phyloP scores from a whole-genome alignment of 2,888 invertebrate genomes.

The Tineola bisselliella region DNA sequence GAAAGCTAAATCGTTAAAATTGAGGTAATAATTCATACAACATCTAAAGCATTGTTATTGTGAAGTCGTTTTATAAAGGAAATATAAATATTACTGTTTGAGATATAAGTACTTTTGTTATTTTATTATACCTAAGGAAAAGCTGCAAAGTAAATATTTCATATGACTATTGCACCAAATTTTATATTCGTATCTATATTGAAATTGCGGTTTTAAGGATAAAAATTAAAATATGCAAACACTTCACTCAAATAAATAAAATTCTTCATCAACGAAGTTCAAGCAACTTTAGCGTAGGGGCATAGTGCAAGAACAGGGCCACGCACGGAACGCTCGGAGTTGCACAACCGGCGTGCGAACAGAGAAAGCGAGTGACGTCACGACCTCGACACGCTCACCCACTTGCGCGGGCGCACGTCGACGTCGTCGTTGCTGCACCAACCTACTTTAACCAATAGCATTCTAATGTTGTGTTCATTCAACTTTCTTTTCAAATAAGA shows the following conservation, averaged over 20 bases:
- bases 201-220: not conserved
- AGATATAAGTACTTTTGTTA: not conserved
- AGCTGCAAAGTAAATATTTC: not conserved
- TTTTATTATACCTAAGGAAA: not conserved
- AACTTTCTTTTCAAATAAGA: conserved; percentile 31
- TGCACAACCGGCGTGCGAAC: conserved; percentile 54
- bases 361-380: conserved; percentile 66
- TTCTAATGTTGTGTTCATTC: conserved; percentile 39
- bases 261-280: not conserved
- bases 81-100: conserved; percentile 7
- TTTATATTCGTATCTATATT: no score
- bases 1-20: not conserved
- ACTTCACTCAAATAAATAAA: not conserved
- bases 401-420: conserved; percentile 39
- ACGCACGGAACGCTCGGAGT: conserved; percentile 18
- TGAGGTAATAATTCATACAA: not conserved
- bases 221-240: not conserved
- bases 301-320: conserved; percentile 20
- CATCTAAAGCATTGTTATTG: conserved; percentile 8
- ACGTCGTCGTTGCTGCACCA: conserved; percentile 30
- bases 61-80: conserved; percentile 5
- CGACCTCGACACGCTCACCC: conserved; percentile 67
- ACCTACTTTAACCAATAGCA: conserved; percentile 47
- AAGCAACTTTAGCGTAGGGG: conserved; percentile 19
- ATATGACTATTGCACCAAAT: no score